Evolutionary conservation across 2,113 vertebrate genomes (phyloP).

Genomic region (Ictidomys tridecemlineatus): DNA sequence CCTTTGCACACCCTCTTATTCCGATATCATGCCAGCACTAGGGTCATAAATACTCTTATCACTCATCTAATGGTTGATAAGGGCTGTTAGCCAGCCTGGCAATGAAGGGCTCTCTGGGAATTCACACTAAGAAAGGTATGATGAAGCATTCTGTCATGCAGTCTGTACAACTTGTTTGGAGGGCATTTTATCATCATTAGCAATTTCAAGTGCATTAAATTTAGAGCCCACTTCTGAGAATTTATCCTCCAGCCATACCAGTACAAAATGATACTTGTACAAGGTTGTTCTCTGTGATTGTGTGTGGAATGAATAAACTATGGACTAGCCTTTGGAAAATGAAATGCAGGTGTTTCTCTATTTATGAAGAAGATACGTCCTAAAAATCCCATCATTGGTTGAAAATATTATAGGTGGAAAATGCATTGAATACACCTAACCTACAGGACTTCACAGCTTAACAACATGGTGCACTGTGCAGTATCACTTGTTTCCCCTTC

Average conservation of each 20-base stretch:
- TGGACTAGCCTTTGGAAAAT: background rate
- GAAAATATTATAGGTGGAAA: background rate
- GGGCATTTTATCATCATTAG: background rate
- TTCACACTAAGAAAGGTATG: background rate
- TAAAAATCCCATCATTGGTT: background rate
- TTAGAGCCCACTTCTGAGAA: background rate
- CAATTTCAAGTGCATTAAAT: background rate
- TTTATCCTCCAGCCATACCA: background rate
- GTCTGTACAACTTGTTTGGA: background rate
- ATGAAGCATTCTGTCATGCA: background rate
- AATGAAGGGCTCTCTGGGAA: background rate
- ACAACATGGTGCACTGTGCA: background rate
- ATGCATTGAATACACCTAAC: background rate
- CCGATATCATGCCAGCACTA: rapidly evolving
- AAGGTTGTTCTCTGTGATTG: background rate
- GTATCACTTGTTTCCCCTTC: background rate
- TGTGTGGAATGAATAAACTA: too few species aligned
- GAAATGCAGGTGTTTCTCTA: background rate
- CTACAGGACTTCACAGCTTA: too few species aligned
- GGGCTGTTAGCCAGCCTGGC: background rate
- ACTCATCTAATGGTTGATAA: background rate
- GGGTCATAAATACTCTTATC: background rate
- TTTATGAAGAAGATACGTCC: background rate
- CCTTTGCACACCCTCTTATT: background rate
- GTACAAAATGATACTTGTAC: background rate